Conservation (phyloP, 2,113 vertebrate genomes). For the Melanerpes formicivorus region DNA sequence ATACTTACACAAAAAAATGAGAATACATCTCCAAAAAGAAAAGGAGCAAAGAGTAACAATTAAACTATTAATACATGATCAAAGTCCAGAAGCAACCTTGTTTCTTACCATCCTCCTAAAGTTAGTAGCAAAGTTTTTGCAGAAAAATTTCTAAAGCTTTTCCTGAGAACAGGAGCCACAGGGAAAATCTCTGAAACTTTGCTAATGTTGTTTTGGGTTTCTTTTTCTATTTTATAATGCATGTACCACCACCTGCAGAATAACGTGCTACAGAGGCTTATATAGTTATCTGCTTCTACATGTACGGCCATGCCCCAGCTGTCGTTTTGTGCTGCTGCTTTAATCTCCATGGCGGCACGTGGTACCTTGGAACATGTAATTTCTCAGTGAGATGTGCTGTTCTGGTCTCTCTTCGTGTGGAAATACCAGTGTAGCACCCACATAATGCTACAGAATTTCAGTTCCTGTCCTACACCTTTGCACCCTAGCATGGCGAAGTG, state of each 20-base stretch:
- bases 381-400: background rate
- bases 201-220: background rate
- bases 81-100: background rate
- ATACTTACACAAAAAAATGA: background rate
- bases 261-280: background rate
- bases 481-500: background rate
- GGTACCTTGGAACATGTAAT: background rate
- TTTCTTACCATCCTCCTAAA: background rate
- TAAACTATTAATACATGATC: no score
- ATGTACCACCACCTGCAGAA: background rate
- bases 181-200: background rate
- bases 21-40: no score
- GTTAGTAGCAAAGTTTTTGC: background rate
- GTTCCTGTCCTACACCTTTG: background rate
- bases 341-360: background rate
- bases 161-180: background rate
- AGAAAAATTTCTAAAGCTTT: background rate
- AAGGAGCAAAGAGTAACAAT: no score
- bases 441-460: background rate
- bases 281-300: background rate
- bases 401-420: background rate
- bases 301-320: background rate
- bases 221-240: fast-evolving
- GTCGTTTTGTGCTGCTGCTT: background rate
- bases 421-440: background rate